phyloP scores from a whole-genome alignment of 1,140 invertebrate genomes.

The Hestina assimilis region DNA sequence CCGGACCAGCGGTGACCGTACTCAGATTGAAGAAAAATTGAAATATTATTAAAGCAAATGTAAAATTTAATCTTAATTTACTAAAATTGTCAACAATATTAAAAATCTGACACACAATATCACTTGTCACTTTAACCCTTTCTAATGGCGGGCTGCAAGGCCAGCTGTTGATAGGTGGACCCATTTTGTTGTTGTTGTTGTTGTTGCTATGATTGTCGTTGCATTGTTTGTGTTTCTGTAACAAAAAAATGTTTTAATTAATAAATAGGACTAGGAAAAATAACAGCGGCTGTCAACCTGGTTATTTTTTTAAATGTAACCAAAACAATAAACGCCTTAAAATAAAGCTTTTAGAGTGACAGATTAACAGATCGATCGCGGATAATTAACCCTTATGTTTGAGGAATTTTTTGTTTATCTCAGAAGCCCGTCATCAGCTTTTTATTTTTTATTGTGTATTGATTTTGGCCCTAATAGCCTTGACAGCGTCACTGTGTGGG shows the following conservation, averaged over 20 bases:
- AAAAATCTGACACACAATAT: slow-evolving; percentile 3
- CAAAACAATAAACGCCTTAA: too few relatives aligned
- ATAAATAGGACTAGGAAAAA: too few relatives aligned
- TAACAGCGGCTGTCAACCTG: too few relatives aligned
- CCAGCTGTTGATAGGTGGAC: slow-evolving; percentile 14
- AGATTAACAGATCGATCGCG: too few relatives aligned
- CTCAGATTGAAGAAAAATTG: slow-evolving; percentile 32
- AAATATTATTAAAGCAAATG: slow-evolving; percentile 5
- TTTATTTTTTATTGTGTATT: too few relatives aligned
- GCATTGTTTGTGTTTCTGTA: slow-evolving; percentile 15
- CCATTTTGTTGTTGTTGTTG: slow-evolving; percentile 10
- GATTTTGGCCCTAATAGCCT: too few relatives aligned
- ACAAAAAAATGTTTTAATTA: slow-evolving; percentile 3
- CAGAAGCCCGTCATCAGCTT: too few relatives aligned
- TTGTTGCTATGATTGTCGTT: neutral
- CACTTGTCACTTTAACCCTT: slow-evolving; percentile 1
- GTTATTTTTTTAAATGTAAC: too few relatives aligned
- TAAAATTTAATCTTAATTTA: slow-evolving; percentile 4
- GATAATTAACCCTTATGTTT: too few relatives aligned
- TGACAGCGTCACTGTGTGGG: too few relatives aligned
- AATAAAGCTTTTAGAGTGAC: too few relatives aligned
- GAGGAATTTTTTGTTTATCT: too few relatives aligned
- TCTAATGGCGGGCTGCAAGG: neutral
- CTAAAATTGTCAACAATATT: slow-evolving; percentile 11
- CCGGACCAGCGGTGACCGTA: slow-evolving; percentile 53